Conservation (phyloP, 2,888 invertebrate genomes). For the Athalia cordata region DNA sequence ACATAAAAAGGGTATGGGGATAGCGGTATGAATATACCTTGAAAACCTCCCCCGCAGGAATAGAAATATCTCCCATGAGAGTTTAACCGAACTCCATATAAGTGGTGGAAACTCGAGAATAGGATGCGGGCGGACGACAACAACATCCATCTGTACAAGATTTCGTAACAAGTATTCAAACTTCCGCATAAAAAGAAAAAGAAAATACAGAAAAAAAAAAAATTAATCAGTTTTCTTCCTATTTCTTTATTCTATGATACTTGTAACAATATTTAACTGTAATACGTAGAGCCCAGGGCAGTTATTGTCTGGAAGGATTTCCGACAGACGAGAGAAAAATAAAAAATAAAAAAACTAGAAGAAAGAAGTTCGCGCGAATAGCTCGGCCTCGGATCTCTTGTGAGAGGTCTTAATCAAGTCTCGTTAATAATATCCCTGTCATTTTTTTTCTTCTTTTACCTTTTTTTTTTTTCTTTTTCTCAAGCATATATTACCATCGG, state of each 20-base stretch:
- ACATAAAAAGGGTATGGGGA: too few species aligned
- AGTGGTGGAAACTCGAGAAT: too few species aligned
- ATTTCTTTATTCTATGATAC: not conserved
- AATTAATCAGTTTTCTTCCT: not conserved
- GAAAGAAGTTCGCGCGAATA: not conserved
- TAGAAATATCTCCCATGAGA: too few species aligned
- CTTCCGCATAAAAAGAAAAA: not conserved
- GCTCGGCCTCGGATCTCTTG: not conserved
- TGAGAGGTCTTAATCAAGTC: not conserved
- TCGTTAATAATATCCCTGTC: constrained; percentile 1
- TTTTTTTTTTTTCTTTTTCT: too few species aligned
- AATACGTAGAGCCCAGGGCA: too few species aligned
- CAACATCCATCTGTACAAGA: too few species aligned
- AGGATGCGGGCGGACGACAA: too few species aligned
- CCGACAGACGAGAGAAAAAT: not conserved
- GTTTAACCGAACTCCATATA: too few species aligned
- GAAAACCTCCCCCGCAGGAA: too few species aligned
- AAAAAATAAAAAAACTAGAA: not conserved
- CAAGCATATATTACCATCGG: too few species aligned
- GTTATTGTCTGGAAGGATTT: not conserved
- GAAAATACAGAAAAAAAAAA: not conserved
- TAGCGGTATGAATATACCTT: too few species aligned
- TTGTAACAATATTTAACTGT: too few species aligned
- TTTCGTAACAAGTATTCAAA: not conserved
- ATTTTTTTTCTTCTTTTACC: not conserved